Base-by-base conservation (phyloP, 1,140 invertebrate species). In the Heliothis subflexa region DNA sequence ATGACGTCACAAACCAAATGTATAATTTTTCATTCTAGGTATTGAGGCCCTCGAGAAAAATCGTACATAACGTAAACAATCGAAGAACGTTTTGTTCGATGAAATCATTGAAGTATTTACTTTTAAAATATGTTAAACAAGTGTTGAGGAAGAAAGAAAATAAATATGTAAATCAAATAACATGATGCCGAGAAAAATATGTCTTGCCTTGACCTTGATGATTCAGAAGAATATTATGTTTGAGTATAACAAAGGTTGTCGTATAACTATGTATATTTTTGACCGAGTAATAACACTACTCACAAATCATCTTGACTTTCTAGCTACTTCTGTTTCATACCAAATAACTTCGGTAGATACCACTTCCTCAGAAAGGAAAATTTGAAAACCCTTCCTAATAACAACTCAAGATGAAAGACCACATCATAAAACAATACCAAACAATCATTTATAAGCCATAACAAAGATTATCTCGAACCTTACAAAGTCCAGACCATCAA, bases 1-100 rank as follows among this genome's bases (percentile, higher is more conserved):
- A 72, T 82, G 84, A 81, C 82, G 81, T 85, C 84, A 81, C 61
- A 49, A 64, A 21, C 5, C 3, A 47, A 64, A 21, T 66, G 50
- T 66, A 66, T 76, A 66, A 66, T 76, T 59, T 59, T 74, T 16
- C 25, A n/a, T 57, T 21, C 54, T 57, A 74, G 13, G 50, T 18
- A 55, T n/a, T n/a, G 7, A 25, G 45, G n/a, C 50, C 50, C 21
- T 71, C 11, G 7, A 5, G 50, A 70, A 70, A 70, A 70, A 11
- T 55, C 40, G 14, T 16, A 7, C 12, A 18, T 13, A 49, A 14
- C 57, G 45, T 28, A 57, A 72, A 72, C 52, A 57, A 64, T 3
- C 1, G 40, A 40, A 18, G 16, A 16, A 66, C 25, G 33, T 14
- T n/a, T 66, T 33, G 4, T 70, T 28, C 18, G 14, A 71, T 52